Conservation (phyloP, 64 coral and sea anemone genomes). For the Stichodactyla helianthus region DNA sequence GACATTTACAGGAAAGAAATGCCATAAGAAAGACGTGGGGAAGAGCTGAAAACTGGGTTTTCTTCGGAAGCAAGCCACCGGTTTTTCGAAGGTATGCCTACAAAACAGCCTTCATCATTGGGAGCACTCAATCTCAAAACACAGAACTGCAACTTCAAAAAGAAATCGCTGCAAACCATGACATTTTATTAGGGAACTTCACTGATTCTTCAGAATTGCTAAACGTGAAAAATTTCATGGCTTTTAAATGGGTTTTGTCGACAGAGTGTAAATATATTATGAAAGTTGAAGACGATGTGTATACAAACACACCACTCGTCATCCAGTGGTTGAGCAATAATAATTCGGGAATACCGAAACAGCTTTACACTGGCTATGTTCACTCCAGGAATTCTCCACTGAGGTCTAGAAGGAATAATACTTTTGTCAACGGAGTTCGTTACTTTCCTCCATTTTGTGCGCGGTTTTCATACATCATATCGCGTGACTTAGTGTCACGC, state of each 20-base stretch:
- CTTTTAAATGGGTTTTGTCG: conserved; percentile 10
- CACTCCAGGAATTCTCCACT: no score
- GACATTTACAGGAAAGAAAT: background rate
- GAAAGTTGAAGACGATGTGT: conserved; percentile 45
- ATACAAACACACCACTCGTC: conserved; percentile 12
- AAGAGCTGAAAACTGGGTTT: background rate
- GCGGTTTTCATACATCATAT: conserved; percentile 2
- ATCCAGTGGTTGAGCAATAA: background rate
- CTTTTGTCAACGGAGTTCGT: background rate
- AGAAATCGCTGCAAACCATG: background rate
- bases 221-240: conserved; percentile 23
- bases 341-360: background rate
- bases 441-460: conserved; percentile 10
- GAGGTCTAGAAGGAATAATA: background rate
- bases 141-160: background rate
- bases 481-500: background rate
- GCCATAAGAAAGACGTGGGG: conserved; percentile 8
- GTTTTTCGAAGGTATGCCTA: background rate
- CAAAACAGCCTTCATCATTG: background rate
- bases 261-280: conserved; percentile 19
- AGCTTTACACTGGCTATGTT: background rate
- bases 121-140: background rate
- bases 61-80: background rate
- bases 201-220: conserved; percentile 12
- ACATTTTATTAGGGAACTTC: conserved; percentile 11